Percentiles rank a stretch among this genome's conserved stretches.
Conservation (phyloP, 2,888 invertebrate genomes). For the Eristalinus sepulchralis region DNA sequence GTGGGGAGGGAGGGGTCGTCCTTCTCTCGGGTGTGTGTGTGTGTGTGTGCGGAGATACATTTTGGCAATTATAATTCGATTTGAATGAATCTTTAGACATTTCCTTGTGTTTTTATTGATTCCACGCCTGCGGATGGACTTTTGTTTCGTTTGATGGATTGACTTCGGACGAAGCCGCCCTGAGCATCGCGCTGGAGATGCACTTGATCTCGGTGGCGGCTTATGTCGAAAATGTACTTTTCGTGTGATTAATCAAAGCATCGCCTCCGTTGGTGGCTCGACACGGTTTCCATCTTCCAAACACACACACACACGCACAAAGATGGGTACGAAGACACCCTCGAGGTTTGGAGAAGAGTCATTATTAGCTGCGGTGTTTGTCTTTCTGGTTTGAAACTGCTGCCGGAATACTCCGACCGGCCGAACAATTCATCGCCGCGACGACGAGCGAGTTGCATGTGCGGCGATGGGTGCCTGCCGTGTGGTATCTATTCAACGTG, state of each 20-base stretch:
- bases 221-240: constrained; percentile 6
- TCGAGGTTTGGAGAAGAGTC: constrained; percentile 22
- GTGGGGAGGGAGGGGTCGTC: not conserved
- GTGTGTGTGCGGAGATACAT: constrained; percentile 9
- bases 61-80: constrained; percentile 69
- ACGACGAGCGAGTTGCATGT: constrained; percentile 52
- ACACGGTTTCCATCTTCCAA: constrained; percentile 2
- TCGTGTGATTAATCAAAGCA: constrained; percentile 61
- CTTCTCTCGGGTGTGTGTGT: not conserved
- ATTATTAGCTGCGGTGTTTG: constrained; percentile 43
- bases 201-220: not conserved
- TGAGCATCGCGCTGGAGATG: not conserved
- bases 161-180: not conserved
- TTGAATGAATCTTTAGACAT: constrained; percentile 39
- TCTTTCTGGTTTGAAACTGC: constrained; percentile 16
- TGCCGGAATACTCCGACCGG: constrained; percentile 43
- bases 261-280: constrained; percentile 47
- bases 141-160: constrained; percentile 1
- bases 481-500: not conserved
- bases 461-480: not conserved
- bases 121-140: constrained; percentile 40
- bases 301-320: not conserved
- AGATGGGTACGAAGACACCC: not conserved
- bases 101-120: constrained; percentile 43
- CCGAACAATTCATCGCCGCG: no score